These are phyloP conservation scores for Gavialis gangeticus DNA, from an alignment of 2,113 vertebrate genomes.

Conservation along the genomic window DNA sequence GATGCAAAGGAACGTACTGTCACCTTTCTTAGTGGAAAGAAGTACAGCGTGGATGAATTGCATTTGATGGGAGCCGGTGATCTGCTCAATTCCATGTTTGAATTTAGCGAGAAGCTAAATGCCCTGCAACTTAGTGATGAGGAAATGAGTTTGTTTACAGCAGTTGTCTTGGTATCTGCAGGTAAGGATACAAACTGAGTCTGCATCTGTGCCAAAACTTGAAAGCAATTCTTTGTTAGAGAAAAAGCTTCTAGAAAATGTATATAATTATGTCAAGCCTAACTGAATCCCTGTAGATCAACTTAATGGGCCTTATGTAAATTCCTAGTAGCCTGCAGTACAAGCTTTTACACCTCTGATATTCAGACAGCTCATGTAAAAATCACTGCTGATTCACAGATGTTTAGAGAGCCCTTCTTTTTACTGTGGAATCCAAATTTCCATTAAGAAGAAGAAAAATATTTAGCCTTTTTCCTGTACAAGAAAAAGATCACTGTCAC, in stretches of 20 bases:
- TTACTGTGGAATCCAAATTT: not conserved
- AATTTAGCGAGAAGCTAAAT: constrained; percentile 96
- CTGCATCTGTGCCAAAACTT: not conserved
- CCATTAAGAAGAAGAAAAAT: not conserved
- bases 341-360: not conserved
- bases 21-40: constrained; percentile 94
- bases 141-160: constrained; percentile 97
- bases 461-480: not conserved
- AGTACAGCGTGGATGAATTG: constrained; percentile 91
- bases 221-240: not conserved
- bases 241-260: not conserved
- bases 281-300: not conserved
- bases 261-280: not conserved
- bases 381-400: not conserved
- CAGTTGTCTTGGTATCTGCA: constrained; percentile 96
- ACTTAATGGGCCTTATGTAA: not conserved
- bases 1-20: constrained; percentile 92
- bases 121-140: constrained; percentile 91
- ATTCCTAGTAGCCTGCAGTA: not conserved
- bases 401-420: not conserved
- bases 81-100: constrained; percentile 96
- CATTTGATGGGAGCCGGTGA: constrained; percentile 93
- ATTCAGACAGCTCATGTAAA: not conserved
- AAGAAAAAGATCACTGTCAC: too few relatives aligned
- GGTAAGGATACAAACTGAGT: constrained; percentile 83